Evolutionary conservation across 2,113 vertebrate species (phyloP).

Genomic region (Phrynosoma blainvillii): DNA sequence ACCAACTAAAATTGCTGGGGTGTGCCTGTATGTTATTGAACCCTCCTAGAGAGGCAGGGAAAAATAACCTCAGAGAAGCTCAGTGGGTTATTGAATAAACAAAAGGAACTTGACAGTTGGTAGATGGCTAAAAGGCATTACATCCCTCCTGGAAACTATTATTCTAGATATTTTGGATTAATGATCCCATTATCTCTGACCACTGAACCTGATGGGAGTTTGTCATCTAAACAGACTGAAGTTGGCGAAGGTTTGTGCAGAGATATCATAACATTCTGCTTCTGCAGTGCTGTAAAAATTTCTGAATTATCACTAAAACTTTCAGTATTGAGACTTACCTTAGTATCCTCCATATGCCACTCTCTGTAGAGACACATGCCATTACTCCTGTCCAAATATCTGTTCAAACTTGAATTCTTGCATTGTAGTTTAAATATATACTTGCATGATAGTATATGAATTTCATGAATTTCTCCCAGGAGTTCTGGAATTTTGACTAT

Average conservation of each 20-base stretch:
- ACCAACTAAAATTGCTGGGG: too few species aligned
- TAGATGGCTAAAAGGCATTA: background rate
- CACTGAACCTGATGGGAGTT: too few species aligned
- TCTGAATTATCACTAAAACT: background rate
- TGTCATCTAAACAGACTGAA: background rate
- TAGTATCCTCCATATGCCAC: background rate
- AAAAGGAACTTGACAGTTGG: too few species aligned
- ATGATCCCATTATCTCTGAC: background rate
- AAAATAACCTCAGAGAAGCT: background rate
- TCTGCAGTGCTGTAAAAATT: background rate
- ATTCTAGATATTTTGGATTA: background rate
- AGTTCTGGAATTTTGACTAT: background rate
- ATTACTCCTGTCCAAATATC: background rate
- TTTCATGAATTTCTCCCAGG: background rate
- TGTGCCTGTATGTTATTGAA: too few species aligned
- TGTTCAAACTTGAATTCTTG: background rate
- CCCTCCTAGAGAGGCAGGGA: too few species aligned
- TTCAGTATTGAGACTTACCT: background rate
- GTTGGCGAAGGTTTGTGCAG: background rate
- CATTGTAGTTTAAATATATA: background rate
- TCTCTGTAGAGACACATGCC: background rate
- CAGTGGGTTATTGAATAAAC: too few species aligned
- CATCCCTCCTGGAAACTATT: background rate
- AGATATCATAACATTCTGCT: too few species aligned
- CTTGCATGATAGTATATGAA: background rate